Evolutionary conservation across 1,140 invertebrate species (phyloP).

Genomic region (Hirudo medicinalis): DNA sequence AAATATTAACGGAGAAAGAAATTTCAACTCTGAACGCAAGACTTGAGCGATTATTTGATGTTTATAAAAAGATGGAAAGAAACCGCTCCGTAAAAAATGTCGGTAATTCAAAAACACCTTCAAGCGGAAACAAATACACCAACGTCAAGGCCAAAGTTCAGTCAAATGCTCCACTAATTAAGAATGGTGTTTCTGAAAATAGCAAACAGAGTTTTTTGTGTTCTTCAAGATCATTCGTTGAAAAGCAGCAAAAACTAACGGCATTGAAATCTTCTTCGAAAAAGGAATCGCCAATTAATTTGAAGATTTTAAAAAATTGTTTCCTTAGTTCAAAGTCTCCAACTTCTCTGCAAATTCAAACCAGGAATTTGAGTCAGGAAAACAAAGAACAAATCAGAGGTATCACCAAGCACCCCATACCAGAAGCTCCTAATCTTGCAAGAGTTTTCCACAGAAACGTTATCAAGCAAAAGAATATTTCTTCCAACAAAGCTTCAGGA

Average conservation of each 20-base stretch:
- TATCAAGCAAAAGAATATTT: not conserved
- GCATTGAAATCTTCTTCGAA: no score
- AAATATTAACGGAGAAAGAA: not conserved
- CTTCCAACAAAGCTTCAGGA: not conserved
- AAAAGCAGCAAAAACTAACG: no score
- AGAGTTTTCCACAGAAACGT: not conserved
- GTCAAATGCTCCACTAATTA: not conserved
- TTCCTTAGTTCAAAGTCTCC: no score
- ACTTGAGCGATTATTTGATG: slow-evolving; percentile 1
- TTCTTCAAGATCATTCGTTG: no score
- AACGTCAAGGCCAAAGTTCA: not conserved
- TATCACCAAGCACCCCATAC: no score
- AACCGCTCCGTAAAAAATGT: not conserved
- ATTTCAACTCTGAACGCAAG: slow-evolving; percentile 2
- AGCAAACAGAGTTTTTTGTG: not conserved
- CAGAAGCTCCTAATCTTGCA: no score
- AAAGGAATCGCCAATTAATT: no score
- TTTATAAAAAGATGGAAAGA: slow-evolving; percentile 10
- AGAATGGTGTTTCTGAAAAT: not conserved
- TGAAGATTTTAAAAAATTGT: no score
- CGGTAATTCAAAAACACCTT: not conserved
- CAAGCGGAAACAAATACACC: not conserved
- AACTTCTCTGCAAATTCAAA: no score
- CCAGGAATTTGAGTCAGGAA: no score
- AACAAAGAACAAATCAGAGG: no score